These are phyloP conservation scores for Scaptomyza caliginosa DNA, from an alignment of 2,888 invertebrate species.

Conservation along the genomic window DNA sequence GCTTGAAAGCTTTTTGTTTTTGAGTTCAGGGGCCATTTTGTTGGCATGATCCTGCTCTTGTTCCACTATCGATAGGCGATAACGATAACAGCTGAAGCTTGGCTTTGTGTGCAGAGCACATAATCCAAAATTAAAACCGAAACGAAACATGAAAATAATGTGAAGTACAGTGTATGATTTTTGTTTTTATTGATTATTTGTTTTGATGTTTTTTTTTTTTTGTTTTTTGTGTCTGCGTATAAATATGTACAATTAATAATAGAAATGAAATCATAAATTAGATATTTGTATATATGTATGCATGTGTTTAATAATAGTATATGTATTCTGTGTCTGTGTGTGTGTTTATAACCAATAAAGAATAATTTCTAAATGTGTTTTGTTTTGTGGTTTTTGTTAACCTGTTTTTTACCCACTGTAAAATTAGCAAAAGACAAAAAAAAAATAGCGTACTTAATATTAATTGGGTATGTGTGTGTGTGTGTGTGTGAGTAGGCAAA, in stretches of 20 bases:
- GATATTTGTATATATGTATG: constrained; percentile 10
- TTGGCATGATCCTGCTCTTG: constrained; percentile 28
- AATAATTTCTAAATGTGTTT: constrained; percentile 6
- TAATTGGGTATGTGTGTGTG: constrained; percentile 8
- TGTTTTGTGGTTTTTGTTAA: not conserved
- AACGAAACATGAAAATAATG: constrained; percentile 3
- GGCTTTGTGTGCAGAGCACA: not conserved
- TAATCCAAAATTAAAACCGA: constrained; percentile 18
- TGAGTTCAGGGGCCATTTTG: constrained; percentile 51
- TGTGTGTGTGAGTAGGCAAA: constrained; percentile 10
- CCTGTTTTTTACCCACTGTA: not conserved
- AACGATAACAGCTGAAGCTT: constrained; percentile 2
- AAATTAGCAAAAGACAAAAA: constrained; percentile 2
- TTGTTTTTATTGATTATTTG: constrained; percentile 33
- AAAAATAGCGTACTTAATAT: constrained; percentile 25
- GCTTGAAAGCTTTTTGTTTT: constrained; percentile 54
- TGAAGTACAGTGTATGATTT: constrained; percentile 6
- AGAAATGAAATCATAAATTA: constrained; percentile 44
- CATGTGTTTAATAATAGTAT: not conserved
- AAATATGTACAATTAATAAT: constrained; percentile 44
- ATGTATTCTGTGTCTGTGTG: not conserved
- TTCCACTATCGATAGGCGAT: constrained; percentile 19
- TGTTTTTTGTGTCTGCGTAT: constrained; percentile 17
- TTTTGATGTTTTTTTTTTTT: constrained; percentile 5
- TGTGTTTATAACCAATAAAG: constrained; percentile 9